phyloP scores from a whole-genome alignment of 92 coral and sea anemone genomes.

The Paragorgia papillata region DNA sequence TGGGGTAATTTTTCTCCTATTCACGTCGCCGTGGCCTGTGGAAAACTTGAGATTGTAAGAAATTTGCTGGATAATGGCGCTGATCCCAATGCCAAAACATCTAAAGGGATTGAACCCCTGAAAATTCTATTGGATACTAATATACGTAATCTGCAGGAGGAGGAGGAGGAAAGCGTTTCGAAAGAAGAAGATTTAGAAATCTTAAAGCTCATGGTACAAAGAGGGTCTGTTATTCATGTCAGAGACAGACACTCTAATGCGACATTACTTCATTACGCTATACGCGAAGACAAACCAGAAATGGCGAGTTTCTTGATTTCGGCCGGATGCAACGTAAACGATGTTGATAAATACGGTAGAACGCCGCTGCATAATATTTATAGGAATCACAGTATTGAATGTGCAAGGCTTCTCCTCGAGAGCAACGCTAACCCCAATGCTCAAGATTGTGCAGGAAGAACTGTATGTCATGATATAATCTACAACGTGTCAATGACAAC shows the following conservation, averaged over 20 bases:
- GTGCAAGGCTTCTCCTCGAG: not conserved
- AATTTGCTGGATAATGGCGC: slow-evolving; percentile 35
- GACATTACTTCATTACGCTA: slow-evolving; percentile 26
- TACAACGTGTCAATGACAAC: too few species aligned
- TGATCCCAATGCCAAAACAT: slow-evolving; percentile 24
- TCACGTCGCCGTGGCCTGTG: not conserved
- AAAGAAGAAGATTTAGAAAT: slow-evolving; percentile 21
- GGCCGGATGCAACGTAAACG: slow-evolving; percentile 31
- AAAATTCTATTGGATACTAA: not conserved
- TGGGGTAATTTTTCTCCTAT: slow-evolving; percentile 12
- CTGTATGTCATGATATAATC: not conserved
- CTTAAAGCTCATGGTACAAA: not conserved
- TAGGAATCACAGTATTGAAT: not conserved
- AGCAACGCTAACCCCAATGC: slow-evolving; percentile 35
- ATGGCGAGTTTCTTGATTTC: not conserved
- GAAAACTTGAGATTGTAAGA: not conserved
- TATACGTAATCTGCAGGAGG: too few species aligned
- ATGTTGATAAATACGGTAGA: slow-evolving; percentile 1
- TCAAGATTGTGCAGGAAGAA: not conserved
- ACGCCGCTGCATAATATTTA: slow-evolving; percentile 13
- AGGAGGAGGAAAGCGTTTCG: too few species aligned
- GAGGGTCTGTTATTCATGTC: slow-evolving; percentile 21
- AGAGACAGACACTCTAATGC: not conserved
- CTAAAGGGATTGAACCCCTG: slow-evolving; percentile 19
- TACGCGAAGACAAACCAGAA: not conserved